Evolutionary conservation across 2,797 vertebrate genomes (phyloP).

Genomic region (Hephaestus fuliginosus): DNA sequence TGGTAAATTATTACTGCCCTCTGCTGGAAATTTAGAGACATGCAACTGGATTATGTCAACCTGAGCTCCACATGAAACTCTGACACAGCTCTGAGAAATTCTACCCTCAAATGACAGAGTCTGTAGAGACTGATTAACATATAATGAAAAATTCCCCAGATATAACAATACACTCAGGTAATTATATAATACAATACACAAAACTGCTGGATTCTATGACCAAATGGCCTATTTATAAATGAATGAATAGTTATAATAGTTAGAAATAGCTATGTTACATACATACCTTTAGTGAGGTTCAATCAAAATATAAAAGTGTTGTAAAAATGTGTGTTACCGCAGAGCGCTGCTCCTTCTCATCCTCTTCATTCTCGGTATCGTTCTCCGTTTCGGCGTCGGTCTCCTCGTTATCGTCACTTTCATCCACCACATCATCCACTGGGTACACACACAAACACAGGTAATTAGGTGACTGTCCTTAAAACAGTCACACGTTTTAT

Average conservation of each 20-base stretch:
- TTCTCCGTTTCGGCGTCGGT: slow-evolving; percentile 91
- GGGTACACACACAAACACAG: slow-evolving; percentile 45
- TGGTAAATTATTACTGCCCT: slow-evolving; percentile 49
- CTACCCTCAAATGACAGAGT: slow-evolving; percentile 2
- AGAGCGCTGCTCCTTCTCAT: slow-evolving; percentile 88
- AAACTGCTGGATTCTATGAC: neutral
- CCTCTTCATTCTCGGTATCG: slow-evolving; percentile 92
- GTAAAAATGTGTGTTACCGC: slow-evolving; percentile 78
- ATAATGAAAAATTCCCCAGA: neutral
- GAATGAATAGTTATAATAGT: too few species aligned
- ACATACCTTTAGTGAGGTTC: neutral
- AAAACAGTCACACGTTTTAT: neutral
- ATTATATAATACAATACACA: neutral
- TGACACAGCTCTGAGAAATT: neutral
- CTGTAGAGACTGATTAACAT: neutral
- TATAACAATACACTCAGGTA: too few species aligned
- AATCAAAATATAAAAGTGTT: neutral
- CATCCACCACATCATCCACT: slow-evolving; percentile 98
- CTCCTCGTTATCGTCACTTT: slow-evolving; percentile 97
- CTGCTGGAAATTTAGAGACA: slow-evolving; percentile 40
- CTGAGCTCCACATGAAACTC: neutral
- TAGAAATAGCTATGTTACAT: too few species aligned
- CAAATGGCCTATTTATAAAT: neutral
- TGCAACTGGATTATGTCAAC: slow-evolving; percentile 2
- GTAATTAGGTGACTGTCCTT: neutral